Evolutionary conservation across 1,140 invertebrate genomes (phyloP), one percentile per base, ranked within the genome.

Genomic region (Tetramorium parvispinum): DNA sequence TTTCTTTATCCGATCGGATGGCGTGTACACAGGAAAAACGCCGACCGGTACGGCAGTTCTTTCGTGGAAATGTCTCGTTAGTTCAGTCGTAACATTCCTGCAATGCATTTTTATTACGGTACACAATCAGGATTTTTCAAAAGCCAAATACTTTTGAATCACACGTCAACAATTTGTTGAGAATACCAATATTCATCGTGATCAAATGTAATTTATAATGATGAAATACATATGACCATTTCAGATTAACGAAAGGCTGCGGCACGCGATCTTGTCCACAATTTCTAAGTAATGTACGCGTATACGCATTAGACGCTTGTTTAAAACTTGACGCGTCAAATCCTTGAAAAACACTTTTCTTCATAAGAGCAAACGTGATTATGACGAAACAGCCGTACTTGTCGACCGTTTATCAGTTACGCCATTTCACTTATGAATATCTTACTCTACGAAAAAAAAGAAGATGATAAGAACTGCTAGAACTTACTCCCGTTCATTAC

Each of bases 1-100:
- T 89, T 85, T 65, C 85, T 88, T 89, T 86, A 78, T 85, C 68
- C 66, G 55, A 53, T 66, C 65, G 37, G 55, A 82, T 53, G 71
- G 57, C 73, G n/a, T 46, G 51, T 87, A 70, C 24, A 27, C 11
- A 43, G 32, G 37, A 70, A 70, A 27, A 70, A 81, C n/a, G 21
- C 24, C 51, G 78, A 55, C 63, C 49, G 16, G 65, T 81, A 81
- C 65, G 78, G 65, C 65, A 32, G 37, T 32, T 81, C 37, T 70
- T 37, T 43, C 49, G 49, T 70, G 49, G 24, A 0, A 55, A 43
- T n/a, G 16, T 70, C 49, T 57, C 21, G 63, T 70, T 43, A 57
- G 70, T 46, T 51, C 2, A 81, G 8, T 81, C 43, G 8, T 37
- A 53, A 40, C n/a, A 16, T 46, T 61, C 13, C 4, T 6, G 76